Evolutionary conservation across 1,140 invertebrate species (phyloP).

Genomic region (Himalopsyche phryganea): DNA sequence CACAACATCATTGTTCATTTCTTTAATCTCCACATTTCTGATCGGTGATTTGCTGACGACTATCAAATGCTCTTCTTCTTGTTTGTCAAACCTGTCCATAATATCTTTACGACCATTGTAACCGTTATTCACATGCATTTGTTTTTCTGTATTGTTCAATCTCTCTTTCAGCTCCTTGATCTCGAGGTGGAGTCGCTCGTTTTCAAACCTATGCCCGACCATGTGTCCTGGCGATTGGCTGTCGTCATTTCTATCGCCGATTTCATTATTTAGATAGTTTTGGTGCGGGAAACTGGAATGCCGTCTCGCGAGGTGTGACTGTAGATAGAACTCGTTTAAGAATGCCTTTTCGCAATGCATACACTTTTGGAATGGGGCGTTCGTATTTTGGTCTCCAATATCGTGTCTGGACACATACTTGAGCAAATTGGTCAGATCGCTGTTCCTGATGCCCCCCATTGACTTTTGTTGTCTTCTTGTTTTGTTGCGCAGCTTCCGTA

Average conservation of each 20-base stretch:
- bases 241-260: conserved; percentile 32
- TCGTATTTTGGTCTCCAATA: conserved; percentile 18
- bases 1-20: conserved; percentile 13
- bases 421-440: conserved; percentile 23
- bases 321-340: conserved; percentile 55
- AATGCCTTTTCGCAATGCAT: conserved; percentile 55
- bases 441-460: conserved; percentile 16
- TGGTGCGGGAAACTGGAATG: conserved; percentile 38
- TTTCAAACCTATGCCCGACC: conserved; percentile 44
- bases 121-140: conserved; percentile 28
- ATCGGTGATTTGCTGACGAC: not conserved
- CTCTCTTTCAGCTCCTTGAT: conserved; percentile 59
- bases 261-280: not conserved
- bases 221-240: conserved; percentile 25
- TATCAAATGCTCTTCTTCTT: not conserved
- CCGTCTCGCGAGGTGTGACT: conserved; percentile 52
- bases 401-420: conserved; percentile 18
- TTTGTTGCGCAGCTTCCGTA: conserved; percentile 45
- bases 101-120: conserved; percentile 11
- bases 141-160: conserved; percentile 54
- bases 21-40: not conserved
- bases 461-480: conserved; percentile 27
- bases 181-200: conserved; percentile 55
- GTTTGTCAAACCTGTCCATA: conserved; percentile 7
- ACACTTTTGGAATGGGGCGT: conserved; percentile 46